phyloP scores from a whole-genome alignment of 2,113 vertebrate genomes.

The Alouatta palliata region DNA sequence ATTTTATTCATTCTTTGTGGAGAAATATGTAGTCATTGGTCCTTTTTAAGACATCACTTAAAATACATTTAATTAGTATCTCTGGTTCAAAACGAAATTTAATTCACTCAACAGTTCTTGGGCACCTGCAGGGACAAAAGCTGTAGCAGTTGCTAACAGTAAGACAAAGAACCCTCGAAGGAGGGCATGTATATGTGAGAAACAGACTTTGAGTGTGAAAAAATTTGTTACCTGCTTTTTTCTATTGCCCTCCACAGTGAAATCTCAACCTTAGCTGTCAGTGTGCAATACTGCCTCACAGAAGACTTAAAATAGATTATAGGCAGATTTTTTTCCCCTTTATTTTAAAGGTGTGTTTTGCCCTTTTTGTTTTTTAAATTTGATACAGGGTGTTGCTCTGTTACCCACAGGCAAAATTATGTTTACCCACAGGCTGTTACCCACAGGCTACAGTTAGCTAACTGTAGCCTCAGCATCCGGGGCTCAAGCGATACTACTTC shows the following conservation, averaged over 20 bases:
- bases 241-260: neutral
- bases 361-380: neutral
- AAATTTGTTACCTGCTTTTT: neutral
- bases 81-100: neutral
- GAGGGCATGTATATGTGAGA: neutral
- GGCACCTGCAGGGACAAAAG: neutral
- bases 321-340: neutral
- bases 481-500: too few relatives aligned
- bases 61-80: neutral
- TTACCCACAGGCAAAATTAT: too few relatives aligned
- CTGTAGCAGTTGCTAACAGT: neutral
- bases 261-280: neutral
- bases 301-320: neutral
- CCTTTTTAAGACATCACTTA: neutral
- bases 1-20: neutral
- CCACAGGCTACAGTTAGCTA: too few relatives aligned
- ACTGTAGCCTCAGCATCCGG: too few relatives aligned
- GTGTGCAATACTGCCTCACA: neutral
- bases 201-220: neutral
- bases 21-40: neutral
- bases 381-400: too few relatives aligned
- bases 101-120: neutral
- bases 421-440: too few relatives aligned
- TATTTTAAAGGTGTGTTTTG: slow-evolving; percentile 37
- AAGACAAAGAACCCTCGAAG: neutral